These are phyloP conservation scores for Andrena chrysosceles DNA, from an alignment of 2,888 invertebrate genomes.

Conservation along the genomic window DNA sequence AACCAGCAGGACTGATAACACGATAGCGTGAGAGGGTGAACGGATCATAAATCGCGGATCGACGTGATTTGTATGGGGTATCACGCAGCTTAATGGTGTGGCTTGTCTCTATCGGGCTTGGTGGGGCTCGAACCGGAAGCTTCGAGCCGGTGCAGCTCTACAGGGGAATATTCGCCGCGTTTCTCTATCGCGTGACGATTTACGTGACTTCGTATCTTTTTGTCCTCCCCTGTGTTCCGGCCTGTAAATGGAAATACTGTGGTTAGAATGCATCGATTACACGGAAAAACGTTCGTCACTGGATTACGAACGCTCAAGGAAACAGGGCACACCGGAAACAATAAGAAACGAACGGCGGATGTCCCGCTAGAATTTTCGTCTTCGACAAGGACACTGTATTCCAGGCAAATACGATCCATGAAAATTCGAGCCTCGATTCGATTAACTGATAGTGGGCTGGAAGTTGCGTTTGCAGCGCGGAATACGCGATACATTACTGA, in stretches of 20 bases:
- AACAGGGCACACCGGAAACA: not conserved
- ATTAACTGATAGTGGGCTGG: slow-evolving; percentile 19
- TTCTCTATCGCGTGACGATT: slow-evolving; percentile 64
- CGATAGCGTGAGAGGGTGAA: slow-evolving; percentile 72
- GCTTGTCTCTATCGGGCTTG: slow-evolving; percentile 71
- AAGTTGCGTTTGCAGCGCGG: not conserved
- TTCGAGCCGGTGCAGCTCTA: slow-evolving; percentile 56
- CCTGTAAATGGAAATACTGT: slow-evolving; percentile 38
- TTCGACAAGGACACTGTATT: not conserved
- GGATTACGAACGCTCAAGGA: slow-evolving; percentile 13
- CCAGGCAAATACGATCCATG: not conserved
- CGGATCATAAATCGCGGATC: slow-evolving; percentile 78
- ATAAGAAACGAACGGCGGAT: not conserved
- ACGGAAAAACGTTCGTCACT: slow-evolving; percentile 9
- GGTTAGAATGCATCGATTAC: not conserved
- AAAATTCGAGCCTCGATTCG: slow-evolving; percentile 13
- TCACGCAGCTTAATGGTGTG: slow-evolving; percentile 77
- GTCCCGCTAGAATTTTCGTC: not conserved
- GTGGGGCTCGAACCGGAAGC: slow-evolving; percentile 67
- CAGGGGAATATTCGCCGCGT: slow-evolving; percentile 62
- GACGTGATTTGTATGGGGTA: slow-evolving; percentile 80
- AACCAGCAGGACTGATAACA: slow-evolving; percentile 73
- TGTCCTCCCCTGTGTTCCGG: not conserved
- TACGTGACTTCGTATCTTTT: slow-evolving; percentile 64
- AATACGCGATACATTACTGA: not conserved